phyloP scores from a whole-genome alignment of 2,888 invertebrate genomes.

The Platerodrilus igneus region DNA sequence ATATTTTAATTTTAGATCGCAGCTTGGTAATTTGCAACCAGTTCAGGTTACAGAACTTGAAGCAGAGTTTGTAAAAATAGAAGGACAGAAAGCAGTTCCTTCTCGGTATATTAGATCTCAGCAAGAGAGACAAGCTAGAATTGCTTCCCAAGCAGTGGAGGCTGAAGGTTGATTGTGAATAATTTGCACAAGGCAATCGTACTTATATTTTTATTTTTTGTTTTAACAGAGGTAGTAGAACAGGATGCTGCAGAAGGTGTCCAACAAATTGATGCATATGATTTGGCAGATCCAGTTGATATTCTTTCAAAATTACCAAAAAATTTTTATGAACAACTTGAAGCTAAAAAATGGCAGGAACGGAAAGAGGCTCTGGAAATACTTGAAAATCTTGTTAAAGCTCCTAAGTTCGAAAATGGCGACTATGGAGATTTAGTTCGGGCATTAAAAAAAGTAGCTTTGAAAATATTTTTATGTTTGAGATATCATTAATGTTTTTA shows the following conservation, averaged over 20 bases:
- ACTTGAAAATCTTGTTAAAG: constrained; percentile 71
- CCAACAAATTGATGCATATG: constrained; percentile 80
- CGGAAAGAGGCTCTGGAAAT: constrained; percentile 87
- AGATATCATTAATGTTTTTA: constrained; percentile 42
- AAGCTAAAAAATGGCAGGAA: constrained; percentile 96
- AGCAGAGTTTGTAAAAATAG: constrained; percentile 75
- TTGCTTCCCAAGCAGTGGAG: constrained; percentile 39
- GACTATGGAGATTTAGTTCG: constrained; percentile 89
- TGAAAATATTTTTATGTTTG: background rate
- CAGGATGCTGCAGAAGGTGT: constrained; percentile 53
- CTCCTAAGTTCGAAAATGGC: constrained; percentile 83
- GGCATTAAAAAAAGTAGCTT: constrained; percentile 74
- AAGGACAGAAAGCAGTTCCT: constrained; percentile 62
- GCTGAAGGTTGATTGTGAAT: constrained; percentile 50
- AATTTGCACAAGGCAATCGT: background rate
- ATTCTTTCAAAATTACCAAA: constrained; percentile 89
- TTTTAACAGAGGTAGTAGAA: constrained; percentile 54
- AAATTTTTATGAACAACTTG: constrained; percentile 91
- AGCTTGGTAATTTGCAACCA: constrained; percentile 80
- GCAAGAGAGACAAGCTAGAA: constrained; percentile 62
- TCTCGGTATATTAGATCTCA: constrained; percentile 76
- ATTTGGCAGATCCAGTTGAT: constrained; percentile 87
- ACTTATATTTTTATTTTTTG: constrained; percentile 36
- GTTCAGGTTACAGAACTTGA: constrained; percentile 87
- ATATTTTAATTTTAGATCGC: constrained; percentile 56